phyloP scores from a whole-genome alignment of 2,888 invertebrate genomes.

The Lasioglossum oenotherae region DNA sequence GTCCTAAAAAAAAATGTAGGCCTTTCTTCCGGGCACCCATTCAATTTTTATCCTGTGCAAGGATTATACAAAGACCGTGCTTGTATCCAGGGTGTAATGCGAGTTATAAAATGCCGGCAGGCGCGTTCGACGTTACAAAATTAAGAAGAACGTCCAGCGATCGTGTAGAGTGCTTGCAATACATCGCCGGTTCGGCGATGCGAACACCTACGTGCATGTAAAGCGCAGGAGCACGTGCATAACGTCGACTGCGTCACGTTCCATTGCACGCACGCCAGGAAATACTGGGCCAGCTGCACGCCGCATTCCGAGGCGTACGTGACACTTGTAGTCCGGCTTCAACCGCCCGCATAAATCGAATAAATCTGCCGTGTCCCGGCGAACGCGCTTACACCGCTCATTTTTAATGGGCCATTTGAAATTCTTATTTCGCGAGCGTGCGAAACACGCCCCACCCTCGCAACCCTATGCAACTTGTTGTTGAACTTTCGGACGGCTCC shows the following conservation, averaged over 20 bases:
- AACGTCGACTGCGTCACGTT: constrained; percentile 42
- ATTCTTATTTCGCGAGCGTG: constrained; percentile 14
- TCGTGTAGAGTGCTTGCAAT: background rate
- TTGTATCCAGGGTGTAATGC: background rate
- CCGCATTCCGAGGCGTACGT: constrained; percentile 53
- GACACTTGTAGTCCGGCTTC: constrained; percentile 52
- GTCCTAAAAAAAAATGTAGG: too few relatives aligned
- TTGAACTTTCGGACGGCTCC: background rate
- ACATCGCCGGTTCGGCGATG: constrained; percentile 25
- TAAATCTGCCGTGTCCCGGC: constrained; percentile 36
- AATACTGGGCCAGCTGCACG: constrained; percentile 34
- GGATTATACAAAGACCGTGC: too few relatives aligned
- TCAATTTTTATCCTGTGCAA: background rate
- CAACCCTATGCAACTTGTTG: background rate
- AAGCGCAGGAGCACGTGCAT: constrained; percentile 6
- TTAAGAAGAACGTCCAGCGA: background rate
- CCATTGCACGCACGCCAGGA: constrained; percentile 44
- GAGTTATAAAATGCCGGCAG: background rate
- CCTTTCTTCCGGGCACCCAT: too few relatives aligned
- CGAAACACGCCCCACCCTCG: background rate
- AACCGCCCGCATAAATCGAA: constrained; percentile 43
- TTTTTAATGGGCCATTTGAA: constrained; percentile 33
- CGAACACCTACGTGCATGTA: background rate
- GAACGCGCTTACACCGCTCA: background rate
- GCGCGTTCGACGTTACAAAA: background rate